Evolutionary conservation across 2,797 vertebrate species (phyloP).

Genomic region (Emys orbicularis): DNA sequence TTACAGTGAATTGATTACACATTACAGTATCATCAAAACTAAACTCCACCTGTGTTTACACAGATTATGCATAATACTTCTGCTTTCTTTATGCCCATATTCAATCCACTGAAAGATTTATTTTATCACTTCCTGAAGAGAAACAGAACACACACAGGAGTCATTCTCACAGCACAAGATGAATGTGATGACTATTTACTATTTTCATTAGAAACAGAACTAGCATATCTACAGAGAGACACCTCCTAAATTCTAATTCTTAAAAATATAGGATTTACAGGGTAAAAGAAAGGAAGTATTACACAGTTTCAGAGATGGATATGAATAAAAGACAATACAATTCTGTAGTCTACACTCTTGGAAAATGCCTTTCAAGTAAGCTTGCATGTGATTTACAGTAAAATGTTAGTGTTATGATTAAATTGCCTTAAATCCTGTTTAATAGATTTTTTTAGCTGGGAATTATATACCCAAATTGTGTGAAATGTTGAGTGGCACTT

Average conservation of each 20-base stretch:
- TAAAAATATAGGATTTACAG: background rate
- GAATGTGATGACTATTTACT: background rate
- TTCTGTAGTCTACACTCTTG: background rate
- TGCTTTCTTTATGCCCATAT: conserved; percentile 21
- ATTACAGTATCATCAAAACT: background rate
- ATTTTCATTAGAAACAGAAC: background rate
- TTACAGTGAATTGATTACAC: background rate
- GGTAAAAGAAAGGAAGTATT: background rate
- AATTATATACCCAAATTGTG: background rate
- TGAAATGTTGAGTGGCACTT: background rate
- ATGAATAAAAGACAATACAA: background rate
- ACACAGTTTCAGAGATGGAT: background rate
- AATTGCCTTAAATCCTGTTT: background rate
- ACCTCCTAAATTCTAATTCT: background rate
- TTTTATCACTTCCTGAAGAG: background rate
- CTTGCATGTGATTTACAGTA: background rate
- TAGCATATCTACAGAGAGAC: background rate
- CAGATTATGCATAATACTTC: conserved; percentile 50
- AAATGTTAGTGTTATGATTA: background rate
- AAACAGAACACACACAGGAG: background rate
- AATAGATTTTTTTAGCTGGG: background rate
- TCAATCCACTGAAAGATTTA: background rate
- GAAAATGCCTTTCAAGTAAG: background rate
- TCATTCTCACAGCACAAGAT: background rate
- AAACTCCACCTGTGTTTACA: conserved; percentile 4